Base-by-base conservation (phyloP, 2,888 invertebrate genomes). In the Hirudinaria manillensis region DNA sequence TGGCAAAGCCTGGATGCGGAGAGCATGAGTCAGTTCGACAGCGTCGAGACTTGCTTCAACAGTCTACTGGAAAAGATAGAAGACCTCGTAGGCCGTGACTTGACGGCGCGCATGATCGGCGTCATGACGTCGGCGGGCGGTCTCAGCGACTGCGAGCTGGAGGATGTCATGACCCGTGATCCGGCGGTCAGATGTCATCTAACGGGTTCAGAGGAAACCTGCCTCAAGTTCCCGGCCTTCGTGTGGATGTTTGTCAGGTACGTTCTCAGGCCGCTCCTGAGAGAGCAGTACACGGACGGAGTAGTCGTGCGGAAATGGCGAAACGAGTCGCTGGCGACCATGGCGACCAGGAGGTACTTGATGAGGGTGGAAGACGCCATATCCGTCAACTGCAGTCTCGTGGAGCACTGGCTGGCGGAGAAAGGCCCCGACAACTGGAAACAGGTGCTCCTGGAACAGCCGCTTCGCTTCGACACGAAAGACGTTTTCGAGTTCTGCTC, bases 91-190 rank as follows among this genome's bases (percentile, higher is more conserved):
- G 84, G 84, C 1, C 70, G 75, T 27, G 75, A 76, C 0, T 71
- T 84, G 10, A 82, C 83, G 6, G 77, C 81, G 0, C 79, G 81
- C 45, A 77, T 81, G 4, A 77, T 84, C 67, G 80, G 82, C 29
- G 83, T 82, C 77, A 71, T 85, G 51, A 82, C 81, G 13, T 84
- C 84, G 1, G 78, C 76, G 0, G 81, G 81, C 2, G 85, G 85
- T 4, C 78, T 85, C 21, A 83, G 83, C 77, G 84, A 85, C 78
- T 80, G 81, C 76, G 85, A 85, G 79, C 83, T 85, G 82, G 83
- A 83, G 68, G 85, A 85, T 75, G 73, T 85, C n/a, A 77, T 85
- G 45, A 84, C 84, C 4, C 76, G 84, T 16, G 84, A 84, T 76
- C 84, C 84, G 36, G 81, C 78, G 38, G 83, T 83, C 2, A 78